Evolutionary conservation across 2,113 vertebrate species (phyloP).

Genomic region (Candoia aspera): DNA sequence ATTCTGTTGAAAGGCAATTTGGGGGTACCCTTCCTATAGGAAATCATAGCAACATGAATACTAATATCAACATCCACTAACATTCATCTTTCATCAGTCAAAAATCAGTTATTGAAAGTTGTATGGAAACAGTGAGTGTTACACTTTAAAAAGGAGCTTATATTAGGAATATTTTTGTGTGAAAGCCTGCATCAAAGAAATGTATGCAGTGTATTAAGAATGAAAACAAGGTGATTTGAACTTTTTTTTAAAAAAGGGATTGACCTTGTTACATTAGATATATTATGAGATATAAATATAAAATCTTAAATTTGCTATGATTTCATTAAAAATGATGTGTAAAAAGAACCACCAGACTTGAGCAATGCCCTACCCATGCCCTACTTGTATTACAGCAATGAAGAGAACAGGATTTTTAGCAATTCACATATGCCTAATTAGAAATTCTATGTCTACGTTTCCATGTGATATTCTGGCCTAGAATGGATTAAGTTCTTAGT

Average conservation of each 20-base stretch:
- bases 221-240: neutral
- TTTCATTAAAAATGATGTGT: neutral
- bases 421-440: neutral
- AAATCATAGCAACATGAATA: neutral
- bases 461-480: neutral
- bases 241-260: neutral
- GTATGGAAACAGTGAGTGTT: neutral
- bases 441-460: neutral
- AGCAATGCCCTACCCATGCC: neutral
- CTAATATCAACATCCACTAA: neutral
- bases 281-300: neutral
- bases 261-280: neutral
- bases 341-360: neutral
- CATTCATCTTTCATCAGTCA: neutral
- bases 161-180: neutral
- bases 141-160: neutral
- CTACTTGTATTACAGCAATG: neutral
- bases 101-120: neutral
- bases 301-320: neutral
- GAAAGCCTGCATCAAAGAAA: neutral
- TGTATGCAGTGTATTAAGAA: neutral
- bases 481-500: neutral
- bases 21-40: too few relatives aligned
- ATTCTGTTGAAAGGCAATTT: neutral
- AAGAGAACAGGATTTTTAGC: neutral